Evolutionary conservation across 1,140 invertebrate genomes (phyloP).

Genomic region (Micrasema longulum): DNA sequence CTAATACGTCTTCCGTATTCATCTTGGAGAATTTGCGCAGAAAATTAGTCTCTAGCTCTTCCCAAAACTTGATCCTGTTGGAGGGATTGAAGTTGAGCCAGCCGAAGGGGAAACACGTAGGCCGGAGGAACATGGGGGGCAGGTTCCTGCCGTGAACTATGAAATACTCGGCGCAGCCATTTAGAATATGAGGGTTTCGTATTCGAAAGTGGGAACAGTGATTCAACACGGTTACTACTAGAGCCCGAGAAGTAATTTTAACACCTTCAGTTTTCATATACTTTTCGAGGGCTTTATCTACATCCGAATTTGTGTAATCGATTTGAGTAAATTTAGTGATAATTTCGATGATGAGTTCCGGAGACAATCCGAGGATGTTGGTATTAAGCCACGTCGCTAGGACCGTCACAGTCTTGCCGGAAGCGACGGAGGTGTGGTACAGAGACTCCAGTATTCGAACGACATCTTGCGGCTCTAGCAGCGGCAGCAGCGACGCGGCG

Average conservation of each 20-base stretch:
- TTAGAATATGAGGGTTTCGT: conserved; percentile 70
- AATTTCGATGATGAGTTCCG: conserved; percentile 72
- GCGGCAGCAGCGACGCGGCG: conserved; percentile 69
- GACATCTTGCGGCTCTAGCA: conserved; percentile 69
- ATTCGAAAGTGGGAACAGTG: conserved; percentile 73
- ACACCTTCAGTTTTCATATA: conserved; percentile 70
- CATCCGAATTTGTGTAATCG: conserved; percentile 68
- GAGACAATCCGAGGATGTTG: conserved; percentile 72
- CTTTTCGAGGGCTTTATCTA: conserved; percentile 72
- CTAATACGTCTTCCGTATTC: conserved; percentile 69
- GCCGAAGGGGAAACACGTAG: conserved; percentile 74
- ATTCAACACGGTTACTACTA: conserved; percentile 73
- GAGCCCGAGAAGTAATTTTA: conserved; percentile 66
- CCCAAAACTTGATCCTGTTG: conserved; percentile 72
- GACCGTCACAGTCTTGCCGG: conserved; percentile 65
- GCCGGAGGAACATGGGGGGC: conserved; percentile 68
- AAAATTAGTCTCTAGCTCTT: conserved; percentile 69
- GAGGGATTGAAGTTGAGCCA: conserved; percentile 71
- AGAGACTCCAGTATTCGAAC: conserved; percentile 69
- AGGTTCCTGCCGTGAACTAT: conserved; percentile 66
- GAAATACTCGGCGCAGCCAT: conserved; percentile 72
- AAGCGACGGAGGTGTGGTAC: conserved; percentile 62
- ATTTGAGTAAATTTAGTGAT: conserved; percentile 69
- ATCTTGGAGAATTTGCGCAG: conserved; percentile 73
- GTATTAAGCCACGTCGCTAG: conserved; percentile 71